Evolutionary conservation across 2,113 vertebrate genomes (phyloP), one percentile per base, ranked within the genome.

Genomic region (Pogonocichla stellata): DNA sequence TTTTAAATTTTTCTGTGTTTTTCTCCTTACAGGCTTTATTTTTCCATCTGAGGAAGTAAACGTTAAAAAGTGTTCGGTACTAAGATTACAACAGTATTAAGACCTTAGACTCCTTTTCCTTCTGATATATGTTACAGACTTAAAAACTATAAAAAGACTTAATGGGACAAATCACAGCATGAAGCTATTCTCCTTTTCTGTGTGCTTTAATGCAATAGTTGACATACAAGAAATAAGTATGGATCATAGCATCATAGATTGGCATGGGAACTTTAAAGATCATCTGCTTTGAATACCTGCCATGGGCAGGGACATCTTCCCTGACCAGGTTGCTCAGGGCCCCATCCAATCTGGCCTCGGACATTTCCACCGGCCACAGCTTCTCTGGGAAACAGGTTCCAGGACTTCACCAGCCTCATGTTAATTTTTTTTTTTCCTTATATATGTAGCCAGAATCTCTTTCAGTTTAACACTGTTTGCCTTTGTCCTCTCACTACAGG

Each of bases 371-470:
- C 42, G 43, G 26, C 40, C 31, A 19, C 20, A 54, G 18, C 14
- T 54, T 61, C 40, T 61, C 29, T 16, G 14, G 54, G 31, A 47
- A 82, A 34, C 2, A 1, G 31, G 9, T 62, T 56, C 34, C 54
- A 62, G 54, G 25, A 40, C 42, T 3, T 31, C 25, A 42, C 25
- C 17, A 61, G 3, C 5, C 6, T 48, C 34, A 48, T 0, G 0
- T 12, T 48, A 31, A 12, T n/a, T n/a, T 23, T 28, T 60, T 28
- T 60, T 34, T 20, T 62, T 36, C 8, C 5, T 36, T 54, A 23
- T 14, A 14, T 13, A 15, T n/a, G 14, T 3, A 11, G n/a, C 3
- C 1, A 28, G 19, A 53, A 38, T n/a, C 6, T 56, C 25, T 42
- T 56, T 57, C 26, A 73, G 7, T 86, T 89, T 57, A 56, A 42